phyloP scores from a whole-genome alignment of 1,140 invertebrate genomes.

The Dendroctonus valens region DNA sequence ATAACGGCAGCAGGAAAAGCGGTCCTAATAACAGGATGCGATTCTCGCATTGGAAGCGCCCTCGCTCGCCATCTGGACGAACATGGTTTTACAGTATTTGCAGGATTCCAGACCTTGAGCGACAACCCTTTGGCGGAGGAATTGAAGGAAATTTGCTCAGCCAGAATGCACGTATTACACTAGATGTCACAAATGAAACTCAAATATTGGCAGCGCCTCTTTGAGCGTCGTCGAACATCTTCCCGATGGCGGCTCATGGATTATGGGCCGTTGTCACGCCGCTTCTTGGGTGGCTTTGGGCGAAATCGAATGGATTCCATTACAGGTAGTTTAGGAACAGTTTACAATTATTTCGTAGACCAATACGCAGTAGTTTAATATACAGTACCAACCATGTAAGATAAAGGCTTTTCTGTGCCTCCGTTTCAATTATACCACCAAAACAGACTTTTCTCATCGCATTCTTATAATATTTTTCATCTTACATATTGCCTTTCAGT shows the following conservation, averaged over 20 bases:
- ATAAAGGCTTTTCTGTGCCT: too few species aligned
- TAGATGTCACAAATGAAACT: constrained; percentile 73
- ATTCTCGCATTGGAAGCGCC: constrained; percentile 73
- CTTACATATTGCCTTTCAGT: too few species aligned
- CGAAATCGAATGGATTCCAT: constrained; percentile 85
- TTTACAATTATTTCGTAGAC: too few species aligned
- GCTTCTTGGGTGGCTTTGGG: constrained; percentile 84
- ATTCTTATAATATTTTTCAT: too few species aligned
- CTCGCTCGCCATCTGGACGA: constrained; percentile 73
- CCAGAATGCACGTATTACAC: constrained; percentile 69
- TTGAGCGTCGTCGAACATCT: constrained; percentile 73
- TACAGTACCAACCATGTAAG: too few species aligned
- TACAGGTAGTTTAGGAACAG: constrained; percentile 47
- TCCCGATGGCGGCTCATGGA: constrained; percentile 71
- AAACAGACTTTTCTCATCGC: too few species aligned
- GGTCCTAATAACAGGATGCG: constrained; percentile 81
- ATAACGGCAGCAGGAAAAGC: constrained; percentile 75
- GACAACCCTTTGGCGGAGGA: constrained; percentile 64
- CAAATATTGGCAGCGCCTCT: constrained; percentile 72
- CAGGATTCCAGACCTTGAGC: constrained; percentile 67
- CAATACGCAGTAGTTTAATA: too few species aligned
- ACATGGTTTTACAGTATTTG: constrained; percentile 79
- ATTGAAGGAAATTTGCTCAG: constrained; percentile 72
- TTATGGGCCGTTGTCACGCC: constrained; percentile 88
- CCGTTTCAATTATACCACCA: too few species aligned